Conservation (phyloP, 2,888 invertebrate genomes). For the Mythimna albipuncta region DNA sequence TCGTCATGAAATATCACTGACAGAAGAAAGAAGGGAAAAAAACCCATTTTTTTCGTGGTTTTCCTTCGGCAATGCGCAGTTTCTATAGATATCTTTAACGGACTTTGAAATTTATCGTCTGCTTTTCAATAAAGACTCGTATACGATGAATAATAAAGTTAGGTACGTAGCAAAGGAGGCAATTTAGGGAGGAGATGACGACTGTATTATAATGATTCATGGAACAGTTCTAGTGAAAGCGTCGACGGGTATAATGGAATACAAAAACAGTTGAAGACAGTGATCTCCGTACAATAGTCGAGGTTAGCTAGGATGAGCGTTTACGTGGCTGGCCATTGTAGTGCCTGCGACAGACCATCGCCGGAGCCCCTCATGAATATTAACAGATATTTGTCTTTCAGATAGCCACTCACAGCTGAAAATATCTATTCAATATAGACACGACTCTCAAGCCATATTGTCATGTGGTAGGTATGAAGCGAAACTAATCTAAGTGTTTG, state of each 20-base stretch:
- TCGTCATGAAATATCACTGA: conserved; percentile 65
- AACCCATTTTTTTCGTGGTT: conserved; percentile 37
- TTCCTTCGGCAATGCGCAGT: conserved; percentile 33
- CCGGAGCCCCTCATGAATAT: conserved; percentile 86
- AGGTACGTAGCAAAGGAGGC: conserved; percentile 25
- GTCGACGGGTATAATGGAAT: conserved; percentile 64
- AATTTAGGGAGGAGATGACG: conserved; percentile 35
- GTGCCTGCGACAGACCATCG: conserved; percentile 79
- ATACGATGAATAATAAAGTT: conserved; percentile 42
- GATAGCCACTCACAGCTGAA: conserved; percentile 78
- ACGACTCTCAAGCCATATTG: conserved; percentile 67
- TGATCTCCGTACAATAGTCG: conserved; percentile 79
- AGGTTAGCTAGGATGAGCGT: conserved; percentile 79
- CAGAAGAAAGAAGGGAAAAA: conserved; percentile 52
- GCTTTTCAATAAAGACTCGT: conserved; percentile 54
- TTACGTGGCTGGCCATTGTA: conserved; percentile 81
- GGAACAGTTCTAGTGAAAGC: conserved; percentile 60
- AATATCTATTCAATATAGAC: conserved; percentile 75
- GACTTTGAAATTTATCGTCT: conserved; percentile 57
- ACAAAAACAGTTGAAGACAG: conserved; percentile 77
- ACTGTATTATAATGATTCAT: conserved; percentile 64
- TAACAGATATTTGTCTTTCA: conserved; percentile 83
- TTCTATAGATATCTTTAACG: conserved; percentile 24
- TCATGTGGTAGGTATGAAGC: conserved; percentile 58
- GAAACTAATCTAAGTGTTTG: conserved; percentile 58